Base-by-base conservation (phyloP, 2,888 invertebrate genomes). In the Arge pagana region DNA sequence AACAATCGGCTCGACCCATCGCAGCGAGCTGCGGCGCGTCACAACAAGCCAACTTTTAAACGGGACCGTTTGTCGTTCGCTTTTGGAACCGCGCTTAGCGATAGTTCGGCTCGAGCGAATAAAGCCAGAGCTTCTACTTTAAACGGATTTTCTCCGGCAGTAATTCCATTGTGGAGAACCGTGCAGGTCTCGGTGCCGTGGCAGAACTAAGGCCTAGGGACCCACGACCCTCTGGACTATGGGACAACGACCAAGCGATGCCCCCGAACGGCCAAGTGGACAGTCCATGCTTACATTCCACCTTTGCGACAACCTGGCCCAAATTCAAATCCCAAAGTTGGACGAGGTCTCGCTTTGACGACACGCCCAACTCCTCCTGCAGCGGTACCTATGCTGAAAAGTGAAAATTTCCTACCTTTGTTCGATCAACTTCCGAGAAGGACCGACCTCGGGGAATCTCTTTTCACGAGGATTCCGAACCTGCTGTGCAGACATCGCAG, bases 71-170 rank as follows among this genome's bases (percentile, higher is more conserved):
- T 15, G 15, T 10, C 8, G 11, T 3, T n/a, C 13, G 19, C 18
- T 30, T 10, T 10, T n/a, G 15, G 13, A 13, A 41, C 19, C 3
- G 11, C 11, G 4, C 6, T 39, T 15, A 8, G n/a, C 3, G n/a
- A n/a, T n/a, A n/a, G n/a, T n/a, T n/a, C n/a, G n/a, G n/a, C 16
- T 4, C 4, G 16, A 11, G n/a, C 26, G 45, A 35, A 45, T 45
- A 45, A 48, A 48, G 19, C 19, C n/a, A 45, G 31, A 37, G 36
- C 45, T 43, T 36, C 48, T 56, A 60, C 57, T 62, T 56, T 69
- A 70, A 74, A 71, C 67, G 66, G 72, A 73, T 74, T 75, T 75
- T 59, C 63, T 61, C 53, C 61, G 60, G 62, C 63, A 63, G 62
- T 71, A 72, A 73, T 72, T 59, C 73, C 54, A 72, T 72, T 73